These are phyloP conservation scores for Drymonia ruficornis DNA, from an alignment of 2,888 invertebrate genomes.

Conservation along the genomic window DNA sequence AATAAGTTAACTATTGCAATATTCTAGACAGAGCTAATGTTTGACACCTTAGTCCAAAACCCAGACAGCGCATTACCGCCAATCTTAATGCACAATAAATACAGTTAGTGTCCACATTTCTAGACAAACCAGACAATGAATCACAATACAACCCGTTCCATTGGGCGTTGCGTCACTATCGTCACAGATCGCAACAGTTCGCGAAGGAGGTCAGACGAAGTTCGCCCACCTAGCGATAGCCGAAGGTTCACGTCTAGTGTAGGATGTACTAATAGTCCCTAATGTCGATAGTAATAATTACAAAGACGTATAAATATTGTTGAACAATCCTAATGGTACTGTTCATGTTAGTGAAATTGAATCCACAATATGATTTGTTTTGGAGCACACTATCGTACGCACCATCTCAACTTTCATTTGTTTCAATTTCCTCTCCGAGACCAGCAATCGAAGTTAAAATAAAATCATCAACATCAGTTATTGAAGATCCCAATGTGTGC, in stretches of 20 bases:
- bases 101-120: conserved; percentile 10
- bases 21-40: not conserved
- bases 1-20: not conserved
- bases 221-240: conserved; percentile 57
- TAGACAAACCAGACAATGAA: conserved; percentile 27
- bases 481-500: no score
- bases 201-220: conserved; percentile 64
- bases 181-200: conserved; percentile 48
- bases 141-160: conserved; percentile 25
- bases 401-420: no score
- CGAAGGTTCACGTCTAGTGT: conserved; percentile 44
- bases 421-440: no score
- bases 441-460: no score
- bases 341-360: no score
- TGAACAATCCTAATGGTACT: no score
- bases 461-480: no score
- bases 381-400: no score
- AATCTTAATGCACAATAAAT: conserved; percentile 7
- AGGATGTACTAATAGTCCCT: not conserved
- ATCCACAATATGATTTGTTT: no score
- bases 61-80: conserved; percentile 1
- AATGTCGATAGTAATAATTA: not conserved
- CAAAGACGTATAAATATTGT: no score
- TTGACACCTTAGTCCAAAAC: not conserved
- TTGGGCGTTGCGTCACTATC: conserved; percentile 43